Evolutionary conservation across 2,113 vertebrate genomes (phyloP).

Genomic region (Dicerorhinus sumatrensis): DNA sequence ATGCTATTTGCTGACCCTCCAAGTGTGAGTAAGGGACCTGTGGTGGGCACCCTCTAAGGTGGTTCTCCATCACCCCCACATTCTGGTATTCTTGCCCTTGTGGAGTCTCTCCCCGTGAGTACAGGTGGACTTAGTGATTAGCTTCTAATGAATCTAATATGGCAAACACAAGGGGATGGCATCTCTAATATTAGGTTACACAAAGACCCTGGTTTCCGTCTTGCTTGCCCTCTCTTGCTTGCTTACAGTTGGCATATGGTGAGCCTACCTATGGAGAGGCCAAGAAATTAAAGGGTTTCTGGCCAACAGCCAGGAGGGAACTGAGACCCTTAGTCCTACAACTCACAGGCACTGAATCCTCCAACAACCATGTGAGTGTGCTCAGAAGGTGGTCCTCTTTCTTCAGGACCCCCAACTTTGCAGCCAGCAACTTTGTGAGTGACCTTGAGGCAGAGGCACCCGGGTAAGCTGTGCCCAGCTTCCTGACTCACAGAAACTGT

Average conservation of each 20-base stretch:
- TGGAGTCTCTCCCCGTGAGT: neutral
- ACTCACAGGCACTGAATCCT: neutral
- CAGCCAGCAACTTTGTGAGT: neutral
- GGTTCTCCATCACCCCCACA: neutral
- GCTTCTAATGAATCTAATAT: neutral
- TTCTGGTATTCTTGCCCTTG: neutral
- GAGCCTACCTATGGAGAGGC: neutral
- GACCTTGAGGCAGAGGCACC: neutral
- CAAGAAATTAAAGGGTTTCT: neutral
- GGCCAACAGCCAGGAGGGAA: neutral
- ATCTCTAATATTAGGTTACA: neutral
- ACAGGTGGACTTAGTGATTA: neutral
- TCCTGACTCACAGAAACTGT: neutral
- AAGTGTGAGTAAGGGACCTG: neutral
- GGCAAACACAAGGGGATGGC: neutral
- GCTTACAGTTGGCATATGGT: neutral
- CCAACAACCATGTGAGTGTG: fast-evolving
- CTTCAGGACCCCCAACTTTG: too few relatives aligned
- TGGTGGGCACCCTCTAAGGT: too few relatives aligned
- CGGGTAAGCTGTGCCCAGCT: neutral
- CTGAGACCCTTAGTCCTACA: too few relatives aligned
- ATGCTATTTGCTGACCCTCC: neutral
- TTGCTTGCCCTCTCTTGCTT: neutral
- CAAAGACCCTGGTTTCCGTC: neutral
- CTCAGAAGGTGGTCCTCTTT: neutral